Base-by-base conservation (phyloP, 1,140 invertebrate species). In the Drosophila grimshawi region DNA sequence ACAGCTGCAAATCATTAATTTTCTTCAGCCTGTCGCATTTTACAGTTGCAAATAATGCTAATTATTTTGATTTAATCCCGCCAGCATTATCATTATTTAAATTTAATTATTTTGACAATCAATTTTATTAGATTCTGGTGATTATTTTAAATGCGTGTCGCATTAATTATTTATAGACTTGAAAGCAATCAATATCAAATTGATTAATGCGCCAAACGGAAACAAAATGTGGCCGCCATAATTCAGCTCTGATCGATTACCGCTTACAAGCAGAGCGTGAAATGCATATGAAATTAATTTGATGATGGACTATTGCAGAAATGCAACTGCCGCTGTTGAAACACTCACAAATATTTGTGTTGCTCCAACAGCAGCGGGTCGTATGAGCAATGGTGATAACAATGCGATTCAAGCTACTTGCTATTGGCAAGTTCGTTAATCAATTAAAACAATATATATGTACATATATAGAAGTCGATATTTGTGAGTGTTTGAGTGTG, bases 381-480 rank as follows among this genome's bases (percentile, higher is more conserved):
- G 60, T 76, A 64, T 76, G 53, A 37, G 66, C 55, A 70, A 55
- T 71, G 72, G 32, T 37, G 55, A 66, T 72, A 45, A 66, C 69
- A 66, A 59, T 52, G 37, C 48, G 49, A 55, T 37, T 37, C 32
- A 35, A 52, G 39, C 32, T 30, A 45, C 56, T 41, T 45, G 39
- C 32, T 30, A 45, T 62, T 41, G 46, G 62, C 57, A 68, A 49
- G 75, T 74, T 59, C 65, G 37, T 69, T 60, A 75, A 78, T 78
- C 76, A 78, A 78, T 78, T 78, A 76, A 78, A 55, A 78, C 76
- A 70, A 78, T 78, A 70, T 65, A 59, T 57, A 45, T 69, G 71
- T 11, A 19, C 46, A 7, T 10, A 19, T 35, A 7, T 19, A 19
- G 19, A 19, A 19, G 19, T 19, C 19, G 19, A 19, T 8, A 7